Base-by-base conservation (phyloP, 2,113 vertebrate species). In the Lepisosteus osseus region DNA sequence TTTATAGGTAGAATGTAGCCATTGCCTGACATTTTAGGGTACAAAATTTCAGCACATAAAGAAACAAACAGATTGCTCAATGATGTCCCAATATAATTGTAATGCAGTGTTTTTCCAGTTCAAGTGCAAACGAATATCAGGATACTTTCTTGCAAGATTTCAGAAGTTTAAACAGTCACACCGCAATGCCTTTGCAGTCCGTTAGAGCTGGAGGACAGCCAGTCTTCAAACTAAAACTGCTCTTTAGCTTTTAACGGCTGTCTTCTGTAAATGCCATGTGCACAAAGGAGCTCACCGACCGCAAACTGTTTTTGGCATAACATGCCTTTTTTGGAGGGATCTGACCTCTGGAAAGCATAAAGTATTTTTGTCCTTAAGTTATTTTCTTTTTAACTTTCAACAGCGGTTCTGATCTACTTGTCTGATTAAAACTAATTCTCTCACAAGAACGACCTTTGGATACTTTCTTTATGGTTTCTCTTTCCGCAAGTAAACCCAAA, bases 171-270 rank as follows among this genome's bases (percentile, higher is more conserved):
- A 75, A 54, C 41, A 57, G 17, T 41, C 43, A 45, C 83, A 86
- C 61, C 74, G 85, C 82, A 61, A 43, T 73, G 76, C 78, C 70
- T 85, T 81, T 83, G 70, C 85, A 84, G 79, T 70, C 76, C 0
- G 67, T 54, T 56, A 0, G 7, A 73, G 72, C 77, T 86, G 85
- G 78, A 83, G 71, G 45, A 61, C 65, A 76, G 76, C 85, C 88
- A 84, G 76, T 4, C 77, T 75, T 71, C 7, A 74, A 80, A 80
- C 78, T 82, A 76, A 72, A 77, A 77, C 76, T 75, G 74, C 77
- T 77, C 63, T 83, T 83, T 74, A 84, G 74, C 76, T 59, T 81
- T 83, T 70, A 83, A 77, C 79, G 82, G 78, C 78, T 80, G 74
- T 69, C 71, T 75, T 84, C 54, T 71, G 77, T 85, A 82, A 90